Base-by-base conservation (phyloP, 2,113 vertebrate genomes). In the Mormyrus iriodes region DNA sequence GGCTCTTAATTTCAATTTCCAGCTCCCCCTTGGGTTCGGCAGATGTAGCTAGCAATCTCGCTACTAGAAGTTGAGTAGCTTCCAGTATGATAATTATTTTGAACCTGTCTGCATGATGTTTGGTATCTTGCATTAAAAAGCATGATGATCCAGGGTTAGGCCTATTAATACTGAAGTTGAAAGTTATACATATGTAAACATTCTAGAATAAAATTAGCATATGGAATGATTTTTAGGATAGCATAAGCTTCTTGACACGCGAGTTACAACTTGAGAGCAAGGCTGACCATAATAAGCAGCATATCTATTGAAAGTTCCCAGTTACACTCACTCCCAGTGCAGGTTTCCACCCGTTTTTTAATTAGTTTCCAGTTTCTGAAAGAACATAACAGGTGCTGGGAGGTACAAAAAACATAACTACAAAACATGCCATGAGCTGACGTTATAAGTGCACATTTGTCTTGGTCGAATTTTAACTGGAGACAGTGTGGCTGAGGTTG, bases 331-430 rank as follows among this genome's bases (percentile, higher is more conserved):
- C 0, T n/a, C n/a, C 4, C 42, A 61, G 4, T 35, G 27, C 58
- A 31, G 65, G 35, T 42, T 52, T 48, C 19, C 3, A 19, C 42
- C 46, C 82, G 35, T 7, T 10, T 48, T 82, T 86, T 21, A 39
- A 76, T 76, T 86, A 73, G 84, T 17, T 53, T 21, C 58, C 6
- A 2, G 13, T 39, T 48, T 65, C 19, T 79, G 85, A 79, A 55
- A 61, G 89, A 89, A 53, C n/a, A 17, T 61, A 76, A 61, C 89
- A 89, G 89, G 65, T 76, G 61, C 46, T 7, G 39, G 8, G 42
- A 19, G 39, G 27, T n/a, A 69, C 24, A 86, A 58, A 53, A 39
- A 55, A 19, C 17, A 35, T 8, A n/a, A 69, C 86, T 27, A 89
- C 42, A 17, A 83, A 49, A n/a, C 53, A 1, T 49, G n/a, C 55